Evolutionary conservation across 2,797 vertebrate species (phyloP).

Genomic region (Naso thynnoides): DNA sequence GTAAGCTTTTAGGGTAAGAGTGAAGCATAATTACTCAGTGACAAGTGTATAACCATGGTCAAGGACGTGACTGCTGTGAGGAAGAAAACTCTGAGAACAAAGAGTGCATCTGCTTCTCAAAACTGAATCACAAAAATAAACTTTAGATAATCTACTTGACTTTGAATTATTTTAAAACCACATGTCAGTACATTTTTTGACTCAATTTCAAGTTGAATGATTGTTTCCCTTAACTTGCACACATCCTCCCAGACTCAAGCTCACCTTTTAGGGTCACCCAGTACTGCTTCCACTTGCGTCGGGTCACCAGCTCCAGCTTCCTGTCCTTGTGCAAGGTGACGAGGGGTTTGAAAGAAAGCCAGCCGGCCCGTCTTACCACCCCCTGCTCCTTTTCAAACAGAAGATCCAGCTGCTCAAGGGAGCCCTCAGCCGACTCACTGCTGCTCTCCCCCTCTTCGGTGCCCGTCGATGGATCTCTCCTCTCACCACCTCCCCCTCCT

Average conservation of each 20-base stretch:
- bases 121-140: conserved; percentile 30
- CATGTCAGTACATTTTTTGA: conserved; percentile 29
- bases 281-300: conserved; percentile 95
- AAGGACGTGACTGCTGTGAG: conserved; percentile 20
- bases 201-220: conserved; percentile 17
- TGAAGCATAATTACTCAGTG: conserved; percentile 19
- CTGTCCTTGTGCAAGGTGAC: conserved; percentile 94
- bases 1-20: conserved; percentile 18
- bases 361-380: conserved; percentile 93
- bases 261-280: conserved; percentile 96
- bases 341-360: conserved; percentile 95
- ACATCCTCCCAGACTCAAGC: background rate
- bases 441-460: conserved; percentile 89
- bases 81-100: conserved; percentile 26
- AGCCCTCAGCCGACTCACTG: conserved; percentile 90
- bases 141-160: conserved; percentile 39
- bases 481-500: conserved; percentile 74
- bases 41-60: conserved; percentile 15
- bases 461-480: conserved; percentile 86
- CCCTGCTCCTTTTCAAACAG: conserved; percentile 96
- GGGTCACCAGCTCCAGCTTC: conserved; percentile 92
- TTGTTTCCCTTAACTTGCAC: background rate
- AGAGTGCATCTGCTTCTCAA: conserved; percentile 2
- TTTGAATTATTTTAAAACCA: conserved; percentile 24
- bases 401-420: conserved; percentile 92